Conservation (phyloP, 2,113 vertebrate genomes). For the Hassar affinis region DNA sequence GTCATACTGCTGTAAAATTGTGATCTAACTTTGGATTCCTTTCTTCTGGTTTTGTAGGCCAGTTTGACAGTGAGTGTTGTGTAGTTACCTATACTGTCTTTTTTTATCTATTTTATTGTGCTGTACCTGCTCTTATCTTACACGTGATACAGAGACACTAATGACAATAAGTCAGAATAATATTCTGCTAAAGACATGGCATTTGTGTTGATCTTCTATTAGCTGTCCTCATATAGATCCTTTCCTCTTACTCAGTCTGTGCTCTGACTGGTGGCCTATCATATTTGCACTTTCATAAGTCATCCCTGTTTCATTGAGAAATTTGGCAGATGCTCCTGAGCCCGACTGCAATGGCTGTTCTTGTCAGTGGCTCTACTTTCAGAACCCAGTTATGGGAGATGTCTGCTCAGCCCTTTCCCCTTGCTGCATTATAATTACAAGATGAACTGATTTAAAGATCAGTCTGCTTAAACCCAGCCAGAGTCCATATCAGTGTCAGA, state of each 20-base stretch:
- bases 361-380: not conserved
- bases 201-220: conserved; percentile 9
- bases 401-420: conserved; percentile 37
- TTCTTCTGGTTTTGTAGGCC: not conserved
- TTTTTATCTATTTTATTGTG: not conserved
- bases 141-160: not conserved
- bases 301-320: not conserved
- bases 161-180: not conserved
- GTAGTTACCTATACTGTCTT: not conserved
- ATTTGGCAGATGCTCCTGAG: conserved; percentile 42
- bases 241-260: conserved; percentile 3
- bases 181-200: not conserved
- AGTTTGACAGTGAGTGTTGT: not conserved
- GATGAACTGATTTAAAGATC: conserved; percentile 64
- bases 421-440: conserved; percentile 59
- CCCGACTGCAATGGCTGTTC: not conserved
- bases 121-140: not conserved
- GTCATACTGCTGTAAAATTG: too few species aligned
- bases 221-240: not conserved
- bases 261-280: not conserved
- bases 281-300: conserved; percentile 20
- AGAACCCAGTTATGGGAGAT: conserved; percentile 13
- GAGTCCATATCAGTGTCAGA: conserved; percentile 50
- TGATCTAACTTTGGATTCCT: too few species aligned
- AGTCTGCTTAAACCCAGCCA: conserved; percentile 64